Percentiles rank a stretch among this genome's conserved stretches.
Conservation (phyloP, 1,140 invertebrate species). For the Conopomorpha cramerella region DNA sequence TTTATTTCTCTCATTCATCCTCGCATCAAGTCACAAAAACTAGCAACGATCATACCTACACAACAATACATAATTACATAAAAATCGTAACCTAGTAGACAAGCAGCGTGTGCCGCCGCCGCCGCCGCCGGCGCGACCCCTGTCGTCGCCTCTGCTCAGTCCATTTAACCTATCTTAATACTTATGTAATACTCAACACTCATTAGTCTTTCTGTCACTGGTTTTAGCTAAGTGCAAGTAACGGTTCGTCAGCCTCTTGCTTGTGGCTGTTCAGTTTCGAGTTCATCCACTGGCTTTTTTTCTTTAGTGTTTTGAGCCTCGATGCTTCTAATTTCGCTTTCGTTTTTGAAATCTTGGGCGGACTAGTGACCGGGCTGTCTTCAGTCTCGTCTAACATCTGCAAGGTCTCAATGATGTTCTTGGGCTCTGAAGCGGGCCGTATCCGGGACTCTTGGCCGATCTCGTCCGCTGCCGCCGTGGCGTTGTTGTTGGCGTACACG, state of each 20-base stretch:
- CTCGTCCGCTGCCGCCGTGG: slow-evolving; percentile 49
- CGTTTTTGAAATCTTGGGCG: slow-evolving; percentile 68
- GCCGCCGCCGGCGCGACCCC: too few species aligned
- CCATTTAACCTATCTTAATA: too few species aligned
- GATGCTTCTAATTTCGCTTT: slow-evolving; percentile 62
- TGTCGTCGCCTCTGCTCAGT: too few species aligned
- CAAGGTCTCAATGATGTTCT: slow-evolving; percentile 81
- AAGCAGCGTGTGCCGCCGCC: too few species aligned
- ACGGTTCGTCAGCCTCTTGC: slow-evolving; percentile 46
- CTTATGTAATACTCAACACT: slow-evolving; percentile 46
- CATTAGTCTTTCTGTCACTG: slow-evolving; percentile 30
- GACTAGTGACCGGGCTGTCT: slow-evolving; percentile 32
- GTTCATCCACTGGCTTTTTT: slow-evolving; percentile 51
- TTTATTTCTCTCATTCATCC: too few species aligned
- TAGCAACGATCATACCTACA: too few species aligned
- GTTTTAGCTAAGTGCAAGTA: slow-evolving; percentile 53
- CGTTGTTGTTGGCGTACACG: slow-evolving; percentile 79
- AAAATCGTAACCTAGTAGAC: too few species aligned
- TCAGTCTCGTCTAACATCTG: slow-evolving; percentile 68
- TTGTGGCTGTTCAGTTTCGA: slow-evolving; percentile 35
- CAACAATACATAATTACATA: too few species aligned
- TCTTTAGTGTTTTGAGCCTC: slow-evolving; percentile 35
- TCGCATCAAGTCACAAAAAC: too few species aligned
- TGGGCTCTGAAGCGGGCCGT: slow-evolving; percentile 65
- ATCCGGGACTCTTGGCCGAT: slow-evolving; percentile 44